phyloP scores from a whole-genome alignment of 1,140 invertebrate genomes.

The Drosophila fuyamai region DNA sequence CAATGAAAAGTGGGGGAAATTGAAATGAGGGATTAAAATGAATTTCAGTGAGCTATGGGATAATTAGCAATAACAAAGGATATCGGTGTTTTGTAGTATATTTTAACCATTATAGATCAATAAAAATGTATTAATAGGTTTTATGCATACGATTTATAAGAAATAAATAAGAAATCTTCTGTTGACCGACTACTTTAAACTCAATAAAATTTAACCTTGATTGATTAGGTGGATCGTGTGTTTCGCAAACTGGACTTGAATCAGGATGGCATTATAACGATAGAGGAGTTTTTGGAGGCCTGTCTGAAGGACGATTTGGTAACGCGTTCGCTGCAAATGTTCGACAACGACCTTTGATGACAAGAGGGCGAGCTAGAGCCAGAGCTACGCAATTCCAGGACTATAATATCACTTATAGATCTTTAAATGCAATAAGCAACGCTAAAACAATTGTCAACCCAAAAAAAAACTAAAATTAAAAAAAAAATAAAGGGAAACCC shows the following conservation, averaged over 20 bases:
- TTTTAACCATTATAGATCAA: background rate
- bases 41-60: constrained; percentile 1
- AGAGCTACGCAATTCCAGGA: constrained; percentile 68
- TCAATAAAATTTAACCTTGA: background rate
- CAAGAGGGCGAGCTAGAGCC: constrained; percentile 59
- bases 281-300: constrained; percentile 98
- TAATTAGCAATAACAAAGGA: background rate
- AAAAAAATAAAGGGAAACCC: constrained; percentile 14
- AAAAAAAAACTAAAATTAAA: constrained; percentile 25
- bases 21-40: constrained; percentile 5
- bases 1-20: constrained; percentile 10
- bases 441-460: constrained; percentile 16
- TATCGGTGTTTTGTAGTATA: background rate
- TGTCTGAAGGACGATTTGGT: constrained; percentile 95
- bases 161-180: no score
- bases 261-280: constrained; percentile 97
- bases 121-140: no score
- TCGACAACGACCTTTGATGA: constrained; percentile 88
- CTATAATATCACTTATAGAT: constrained; percentile 82
- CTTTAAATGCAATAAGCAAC: constrained; percentile 63
- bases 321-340: constrained; percentile 92
- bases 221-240: constrained; percentile 89
- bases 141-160: no score
- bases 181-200: no score
- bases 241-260: constrained; percentile 97